A percentile compares a stretch with the other conserved stretches of the same genome.
Conservation (phyloP, 2,113 vertebrate species). For the Proterorhinus semilunaris region DNA sequence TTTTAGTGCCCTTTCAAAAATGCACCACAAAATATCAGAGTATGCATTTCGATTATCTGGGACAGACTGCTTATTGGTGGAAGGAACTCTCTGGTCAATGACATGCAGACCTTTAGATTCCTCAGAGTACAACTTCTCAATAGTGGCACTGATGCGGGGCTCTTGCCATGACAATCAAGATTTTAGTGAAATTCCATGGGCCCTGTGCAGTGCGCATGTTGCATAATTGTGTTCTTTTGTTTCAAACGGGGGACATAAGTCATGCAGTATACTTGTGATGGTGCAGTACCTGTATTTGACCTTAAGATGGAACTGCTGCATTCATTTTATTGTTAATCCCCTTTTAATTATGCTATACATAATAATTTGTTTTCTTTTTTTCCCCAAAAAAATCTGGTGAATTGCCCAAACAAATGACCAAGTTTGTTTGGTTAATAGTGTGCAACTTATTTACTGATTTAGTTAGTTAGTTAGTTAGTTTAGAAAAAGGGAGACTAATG, state of each 20-base stretch:
- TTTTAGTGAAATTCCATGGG: conserved; percentile 34
- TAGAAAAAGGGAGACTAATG: no score
- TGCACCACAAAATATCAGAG: conserved; percentile 27
- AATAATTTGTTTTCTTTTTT: neutral
- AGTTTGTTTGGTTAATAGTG: no score
- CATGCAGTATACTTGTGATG: neutral
- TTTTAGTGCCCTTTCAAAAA: conserved; percentile 12
- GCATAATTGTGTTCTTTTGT: conserved; percentile 23
- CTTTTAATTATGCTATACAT: conserved; percentile 9
- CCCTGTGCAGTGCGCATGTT: conserved; percentile 31
- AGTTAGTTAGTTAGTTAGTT: no score
- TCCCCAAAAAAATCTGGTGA: no score
- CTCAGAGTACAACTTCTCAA: conserved; percentile 63
- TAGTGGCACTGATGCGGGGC: conserved; percentile 51
- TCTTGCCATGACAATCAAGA: conserved; percentile 43
- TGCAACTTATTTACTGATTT: no score
- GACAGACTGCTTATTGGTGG: conserved; percentile 43
- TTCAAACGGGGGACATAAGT: conserved; percentile 17
- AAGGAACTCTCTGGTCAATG: conserved; percentile 73
- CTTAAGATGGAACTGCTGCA: conserved; percentile 78
- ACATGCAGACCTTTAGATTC: conserved; percentile 77
- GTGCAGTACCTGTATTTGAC: conserved; percentile 63
- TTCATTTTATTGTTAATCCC: conserved; percentile 67
- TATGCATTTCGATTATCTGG: conserved; percentile 46
- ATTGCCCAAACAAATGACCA: no score